Evolutionary conservation across 1,140 invertebrate genomes (phyloP).

Genomic region (Zeugodacus cucurbitae): DNA sequence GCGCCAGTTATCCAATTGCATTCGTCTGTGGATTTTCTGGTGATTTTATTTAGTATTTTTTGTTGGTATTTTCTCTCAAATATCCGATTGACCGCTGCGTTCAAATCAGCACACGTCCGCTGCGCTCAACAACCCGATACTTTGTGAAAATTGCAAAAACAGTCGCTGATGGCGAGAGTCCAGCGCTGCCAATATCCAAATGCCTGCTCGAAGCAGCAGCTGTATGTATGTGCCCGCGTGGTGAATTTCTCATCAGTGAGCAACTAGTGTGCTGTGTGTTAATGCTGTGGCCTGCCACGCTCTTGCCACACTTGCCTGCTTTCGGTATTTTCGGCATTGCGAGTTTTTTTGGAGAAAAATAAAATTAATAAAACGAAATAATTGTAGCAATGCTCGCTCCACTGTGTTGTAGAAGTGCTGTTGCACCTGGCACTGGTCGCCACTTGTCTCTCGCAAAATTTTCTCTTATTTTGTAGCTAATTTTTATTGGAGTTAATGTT

Average conservation of each 20-base stretch:
- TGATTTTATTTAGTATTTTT: neutral
- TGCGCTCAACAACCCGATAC: slow-evolving; percentile 44
- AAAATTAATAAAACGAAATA: neutral
- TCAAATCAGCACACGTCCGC: slow-evolving; percentile 42
- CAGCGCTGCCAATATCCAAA: neutral
- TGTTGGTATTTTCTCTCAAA: neutral
- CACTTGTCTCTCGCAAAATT: neutral
- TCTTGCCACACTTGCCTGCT: neutral
- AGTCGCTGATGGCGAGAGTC: neutral
- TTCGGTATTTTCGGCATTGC: no score
- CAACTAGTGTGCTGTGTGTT: neutral
- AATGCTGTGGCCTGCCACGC: neutral
- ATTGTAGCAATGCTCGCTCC: neutral
- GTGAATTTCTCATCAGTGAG: slow-evolving; percentile 27
- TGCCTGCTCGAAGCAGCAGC: no score
- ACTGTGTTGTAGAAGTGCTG: neutral
- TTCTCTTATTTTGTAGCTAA: neutral
- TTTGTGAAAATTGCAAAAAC: slow-evolving; percentile 43
- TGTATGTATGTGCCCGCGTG: slow-evolving; percentile 5
- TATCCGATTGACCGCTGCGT: slow-evolving; percentile 29
- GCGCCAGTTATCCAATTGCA: neutral
- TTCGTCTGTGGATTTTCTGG: neutral
- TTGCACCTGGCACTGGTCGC: neutral
- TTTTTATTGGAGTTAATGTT: no score
- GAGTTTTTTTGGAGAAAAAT: slow-evolving; percentile 13